Base-by-base conservation (phyloP, 2,888 invertebrate genomes). In the Habrosyne pyritoides region DNA sequence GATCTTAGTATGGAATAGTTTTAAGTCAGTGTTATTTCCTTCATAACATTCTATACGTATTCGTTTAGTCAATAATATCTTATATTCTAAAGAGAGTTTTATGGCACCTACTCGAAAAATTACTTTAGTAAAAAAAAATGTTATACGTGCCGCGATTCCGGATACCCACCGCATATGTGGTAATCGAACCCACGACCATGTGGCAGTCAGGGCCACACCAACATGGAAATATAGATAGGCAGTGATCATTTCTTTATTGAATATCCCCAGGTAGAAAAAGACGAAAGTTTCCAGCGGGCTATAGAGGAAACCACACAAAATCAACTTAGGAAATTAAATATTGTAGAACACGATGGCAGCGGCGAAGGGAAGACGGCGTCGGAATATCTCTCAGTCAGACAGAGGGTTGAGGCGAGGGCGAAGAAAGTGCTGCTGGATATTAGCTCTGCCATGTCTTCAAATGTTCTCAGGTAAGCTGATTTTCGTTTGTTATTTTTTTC, bases 361-460 rank as follows among this genome's bases (percentile, higher is more conserved):
- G 66, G 90, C 77, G 80, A 60, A 50, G 80, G 63, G 59, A 77
- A 59, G 55, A 73, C 57, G 18, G 89, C 89, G 12, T 87, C 89
- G n/a, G 83, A 89, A 2, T 93, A 70, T 93, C 94, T 75, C 8
- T 83, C 91, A 26, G 89, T 95, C 7, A 75, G 95, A 54, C 87
- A 86, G 55, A 92, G 93, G 21, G 94, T 96, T 48, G 94, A 95
- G 64, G 93, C 94, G 18, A 93, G 96, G 22, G 97, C 97, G 0
- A 90, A 91, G 60, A 92, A 91, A 56, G 94, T 98, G 54, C 87
- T 98, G 4, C 88, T 90, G 54, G 95, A 95, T 54, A 97, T 98
- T 95, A 95, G 96, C 72, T 97, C 98, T 1, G 96, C 95, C 0
- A 93, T 98, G 71, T 97, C 97, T 26, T 96, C 96, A 75, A 93